Conservation (phyloP, 2,888 invertebrate species). For the Tipula lateralis region DNA sequence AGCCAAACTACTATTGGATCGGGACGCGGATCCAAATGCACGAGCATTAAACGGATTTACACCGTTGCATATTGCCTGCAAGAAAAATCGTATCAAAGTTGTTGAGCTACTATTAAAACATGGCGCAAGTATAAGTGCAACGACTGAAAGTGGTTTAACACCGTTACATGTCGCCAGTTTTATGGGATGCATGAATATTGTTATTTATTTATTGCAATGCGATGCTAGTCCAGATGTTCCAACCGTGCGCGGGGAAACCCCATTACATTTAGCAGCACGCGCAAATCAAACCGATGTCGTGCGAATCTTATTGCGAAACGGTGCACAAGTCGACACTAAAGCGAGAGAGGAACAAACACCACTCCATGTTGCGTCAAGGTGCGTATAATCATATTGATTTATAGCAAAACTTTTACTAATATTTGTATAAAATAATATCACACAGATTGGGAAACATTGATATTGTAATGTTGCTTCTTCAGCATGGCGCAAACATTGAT, state of each 20-base stretch:
- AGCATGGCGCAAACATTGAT: slow-evolving; percentile 87
- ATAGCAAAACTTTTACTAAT: neutral
- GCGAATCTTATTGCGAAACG: slow-evolving; percentile 87
- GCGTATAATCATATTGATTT: slow-evolving; percentile 15
- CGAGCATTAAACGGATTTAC: slow-evolving; percentile 97
- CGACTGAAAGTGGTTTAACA: slow-evolving; percentile 80
- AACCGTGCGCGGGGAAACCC: slow-evolving; percentile 94
- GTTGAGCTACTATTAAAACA: slow-evolving; percentile 93
- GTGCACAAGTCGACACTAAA: slow-evolving; percentile 71
- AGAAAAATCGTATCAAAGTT: slow-evolving; percentile 95
- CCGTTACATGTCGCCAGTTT: slow-evolving; percentile 97
- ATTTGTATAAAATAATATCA: neutral
- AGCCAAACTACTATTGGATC: slow-evolving; percentile 84
- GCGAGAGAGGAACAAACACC: slow-evolving; percentile 92
- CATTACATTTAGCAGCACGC: slow-evolving; percentile 90
- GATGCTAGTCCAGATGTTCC: slow-evolving; percentile 91
- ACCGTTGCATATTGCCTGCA: slow-evolving; percentile 96
- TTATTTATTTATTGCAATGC: slow-evolving; percentile 88
- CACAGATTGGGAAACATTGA: slow-evolving; percentile 86
- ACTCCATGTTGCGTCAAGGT: slow-evolving; percentile 86
- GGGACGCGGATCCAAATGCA: slow-evolving; percentile 95
- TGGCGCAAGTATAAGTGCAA: slow-evolving; percentile 75
- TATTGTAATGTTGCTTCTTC: slow-evolving; percentile 87
- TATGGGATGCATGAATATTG: slow-evolving; percentile 99
- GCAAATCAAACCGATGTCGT: slow-evolving; percentile 98